phyloP scores from a whole-genome alignment of 64 coral and sea anemone species.

The Acropora yongei region DNA sequence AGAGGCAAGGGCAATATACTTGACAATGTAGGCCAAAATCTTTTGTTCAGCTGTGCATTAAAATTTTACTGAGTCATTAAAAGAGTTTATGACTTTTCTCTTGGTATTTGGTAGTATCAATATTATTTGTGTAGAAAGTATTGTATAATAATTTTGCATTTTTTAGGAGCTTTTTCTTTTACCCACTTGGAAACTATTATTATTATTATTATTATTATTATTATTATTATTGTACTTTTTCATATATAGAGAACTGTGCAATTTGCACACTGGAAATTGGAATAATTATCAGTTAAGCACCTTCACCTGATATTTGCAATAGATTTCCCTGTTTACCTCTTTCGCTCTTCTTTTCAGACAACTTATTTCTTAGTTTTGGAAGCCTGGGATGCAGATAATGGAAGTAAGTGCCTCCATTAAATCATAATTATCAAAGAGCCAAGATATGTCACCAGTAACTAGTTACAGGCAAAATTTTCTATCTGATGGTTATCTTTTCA shows the following conservation, averaged over 20 bases:
- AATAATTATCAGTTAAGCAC: too few species aligned
- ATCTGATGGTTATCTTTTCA: too few species aligned
- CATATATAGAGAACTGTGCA: too few species aligned
- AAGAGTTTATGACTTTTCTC: not conserved
- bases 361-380: constrained; percentile 81
- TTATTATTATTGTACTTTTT: not conserved
- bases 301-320: too few species aligned
- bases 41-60: constrained; percentile 23
- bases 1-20: not conserved
- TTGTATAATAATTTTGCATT: not conserved
- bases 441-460: not conserved
- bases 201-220: not conserved
- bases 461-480: too few species aligned
- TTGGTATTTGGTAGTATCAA: not conserved
- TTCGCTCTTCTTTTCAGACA: constrained; percentile 67
- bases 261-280: too few species aligned
- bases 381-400: constrained; percentile 77
- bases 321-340: not conserved
- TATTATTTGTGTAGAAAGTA: not conserved
- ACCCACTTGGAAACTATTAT: too few species aligned
- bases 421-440: too few species aligned
- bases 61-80: constrained; percentile 12
- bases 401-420: constrained; percentile 59
- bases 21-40: constrained; percentile 9
- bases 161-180: too few species aligned